Evolutionary conservation across 1,140 invertebrate species (phyloP), one percentile per base, ranked within the genome.

Genomic region (Helicoverpa zea): DNA sequence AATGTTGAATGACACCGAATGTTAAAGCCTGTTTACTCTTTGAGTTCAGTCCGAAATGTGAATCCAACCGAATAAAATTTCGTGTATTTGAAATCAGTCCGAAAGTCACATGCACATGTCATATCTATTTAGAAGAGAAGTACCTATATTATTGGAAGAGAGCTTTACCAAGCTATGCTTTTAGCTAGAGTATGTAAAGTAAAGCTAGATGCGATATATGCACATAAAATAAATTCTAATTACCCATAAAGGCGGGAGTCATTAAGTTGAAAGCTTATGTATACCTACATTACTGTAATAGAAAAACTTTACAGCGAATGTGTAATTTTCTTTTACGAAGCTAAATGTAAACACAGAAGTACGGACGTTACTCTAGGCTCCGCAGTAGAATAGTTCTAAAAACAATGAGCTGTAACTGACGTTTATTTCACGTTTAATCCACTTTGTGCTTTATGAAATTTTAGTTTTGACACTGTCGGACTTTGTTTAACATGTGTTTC

Each of bases 391-490:
- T 76, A 63, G 59, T 63, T 52, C 59, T 61, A n/a, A 76, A 77
- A 77, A 77, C 49, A 66, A 66, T 66, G 51, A 18, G 18, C 14
- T 77, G 75, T 77, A 77, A 77, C 75, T 54, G 75, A 66, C 49
- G 49, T 77, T 56, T 29, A 56, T 77, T 54, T 56, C 29, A 66
- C 29, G 29, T 64, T 54, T 77, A 66, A 77, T 77, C 61, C 73
- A 76, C 58, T 76, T 76, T 76, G 56, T 51, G 43, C 16, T 59
- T 74, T 49, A 61, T 35, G 49, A 43, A 77, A 77, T 77, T 77
- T 77, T 77, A 77, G 75, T 77, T 77, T 77, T 77, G 73, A 77
- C 61, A 66, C 13, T 35, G 47, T 52, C 43, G 29, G 18, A 77
- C 9, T 77, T 77, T 77, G 74, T 77, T 64, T 30, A 52, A 52